Conservation (phyloP, 2,888 invertebrate species). For the Andricus quercusramuli region DNA sequence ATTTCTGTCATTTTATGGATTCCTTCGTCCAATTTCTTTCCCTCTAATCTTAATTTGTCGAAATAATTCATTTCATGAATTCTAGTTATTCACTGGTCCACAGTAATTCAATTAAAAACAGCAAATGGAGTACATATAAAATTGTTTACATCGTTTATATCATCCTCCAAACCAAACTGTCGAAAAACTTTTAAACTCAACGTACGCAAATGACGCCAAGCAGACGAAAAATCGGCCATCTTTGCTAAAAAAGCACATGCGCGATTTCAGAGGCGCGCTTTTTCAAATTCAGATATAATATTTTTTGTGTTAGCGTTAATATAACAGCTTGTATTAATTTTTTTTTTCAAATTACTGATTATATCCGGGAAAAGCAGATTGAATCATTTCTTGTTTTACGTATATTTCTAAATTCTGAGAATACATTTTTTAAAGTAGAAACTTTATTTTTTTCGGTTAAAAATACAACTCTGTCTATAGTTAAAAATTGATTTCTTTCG, state of each 20-base stretch:
- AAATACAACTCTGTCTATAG: no score
- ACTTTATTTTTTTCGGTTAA: no score
- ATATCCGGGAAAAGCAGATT: no score
- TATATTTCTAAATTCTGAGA: no score
- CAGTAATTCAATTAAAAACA: neutral
- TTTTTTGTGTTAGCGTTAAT: no score
- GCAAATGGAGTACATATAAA: neutral
- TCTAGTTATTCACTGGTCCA: neutral
- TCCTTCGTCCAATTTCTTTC: conserved; percentile 11
- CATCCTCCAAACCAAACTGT: neutral
- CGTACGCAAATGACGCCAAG: neutral
- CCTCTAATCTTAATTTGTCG: neutral
- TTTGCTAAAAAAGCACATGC: neutral
- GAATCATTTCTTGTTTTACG: no score
- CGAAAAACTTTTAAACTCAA: no score
- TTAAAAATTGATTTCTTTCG: no score
- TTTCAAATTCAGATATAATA: neutral
- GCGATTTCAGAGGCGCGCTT: neutral
- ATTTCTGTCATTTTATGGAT: conserved; percentile 18
- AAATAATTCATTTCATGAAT: conserved; percentile 9
- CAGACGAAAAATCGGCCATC: neutral
- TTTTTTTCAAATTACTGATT: no score
- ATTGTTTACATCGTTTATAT: neutral
- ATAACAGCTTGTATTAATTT: no score
- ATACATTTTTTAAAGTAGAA: no score